Base-by-base conservation (phyloP, 2,113 vertebrate genomes). In the Triplophysa dalaica region DNA sequence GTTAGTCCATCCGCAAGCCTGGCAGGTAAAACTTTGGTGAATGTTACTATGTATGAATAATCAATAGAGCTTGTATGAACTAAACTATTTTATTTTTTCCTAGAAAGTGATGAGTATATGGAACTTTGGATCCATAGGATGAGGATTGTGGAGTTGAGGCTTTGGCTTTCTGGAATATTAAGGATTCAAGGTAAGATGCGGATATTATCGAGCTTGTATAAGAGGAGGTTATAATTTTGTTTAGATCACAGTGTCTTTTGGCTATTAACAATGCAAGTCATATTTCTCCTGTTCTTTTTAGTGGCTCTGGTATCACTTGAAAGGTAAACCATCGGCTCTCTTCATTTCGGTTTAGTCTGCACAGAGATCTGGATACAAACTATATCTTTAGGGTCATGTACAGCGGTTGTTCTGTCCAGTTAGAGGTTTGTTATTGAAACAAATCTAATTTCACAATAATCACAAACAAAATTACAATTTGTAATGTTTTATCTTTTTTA, bases 101-200 rank as follows among this genome's bases (percentile, higher is more conserved):
- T 60, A 91, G 91, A 91, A 14, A 86, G 87, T 52, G 87, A 91
- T 33, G 90, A 92, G 62, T 92, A 90, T 69, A 91, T 92, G 90
- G 91, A 93, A 50, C 83, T 92, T 9, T 88, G 88, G 90, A 81
- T 92, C 38, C 90, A 90, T 61, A 75, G 78, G 67, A 83, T 73
- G 24, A 87, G 79, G 76, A 87, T 84, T 3, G 89, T 92, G 50
- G 89, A 85, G 3, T 21, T 92, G 48, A 62, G 79, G 43, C 79
- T 87, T 9, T 91, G 90, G 90, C 83, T 93, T 33, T 89, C 87
- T 1, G 80, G 76, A 72, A 75, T 84, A 14, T 77, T 90, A 75
- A 75, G 52, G 13, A 87, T 89, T 62, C 87, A 87, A 88, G 89
- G 89, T 91, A 61, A 85, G 33, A 19, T 38, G 33, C 6, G 33